Base-by-base conservation (phyloP, 1,140 invertebrate genomes). In the Plectrocnemia conspersa region DNA sequence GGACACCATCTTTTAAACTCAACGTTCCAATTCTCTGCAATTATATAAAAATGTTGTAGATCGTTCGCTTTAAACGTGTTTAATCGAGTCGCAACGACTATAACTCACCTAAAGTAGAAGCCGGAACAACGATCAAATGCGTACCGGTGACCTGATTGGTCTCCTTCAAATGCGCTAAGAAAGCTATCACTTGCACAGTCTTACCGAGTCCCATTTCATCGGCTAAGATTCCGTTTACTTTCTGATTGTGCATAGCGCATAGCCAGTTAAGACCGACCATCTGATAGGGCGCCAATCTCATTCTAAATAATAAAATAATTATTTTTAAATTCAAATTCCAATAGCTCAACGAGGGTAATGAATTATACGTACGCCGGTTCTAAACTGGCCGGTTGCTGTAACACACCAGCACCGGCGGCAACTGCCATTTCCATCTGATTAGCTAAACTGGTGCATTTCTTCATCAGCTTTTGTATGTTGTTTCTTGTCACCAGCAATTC, bases 211-310 rank as follows among this genome's bases (percentile, higher is more conserved):
- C 92, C 91, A 91, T 91, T 72, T 91, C 88, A 67, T 91, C 88
- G 0, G 93, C 93, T 46, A 98, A 74, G 62, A 97, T 97, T n/a
- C 90, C 91, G 71, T 95, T 97, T 1, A 97, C 81, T 23, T 88
- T 82, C 61, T 94, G 89, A 21, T 84, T 79, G 65, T 96, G 88
- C 76, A 98, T 84, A 2, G 97, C 82, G 0, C 85, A 82, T 0
- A 98, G 71, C 94, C 94, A 98, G 69, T 97, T 97, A 0, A 98
- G 74, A 5, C 94, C 95, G 18, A 97, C 83, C 72, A 97, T 77
- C 75, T 97, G 94, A 72, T 97, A 97, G 13, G 84, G 81, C 4
- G 91, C 86, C 57, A 97, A 74, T 64, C 80, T 83, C 52, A 86
- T 73, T 27, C 82, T 83, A 64, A 58, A 65, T 24, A 64, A 57